Conservation (phyloP, 2,797 vertebrate genomes). For the Urocyon cinereoargenteus region DNA sequence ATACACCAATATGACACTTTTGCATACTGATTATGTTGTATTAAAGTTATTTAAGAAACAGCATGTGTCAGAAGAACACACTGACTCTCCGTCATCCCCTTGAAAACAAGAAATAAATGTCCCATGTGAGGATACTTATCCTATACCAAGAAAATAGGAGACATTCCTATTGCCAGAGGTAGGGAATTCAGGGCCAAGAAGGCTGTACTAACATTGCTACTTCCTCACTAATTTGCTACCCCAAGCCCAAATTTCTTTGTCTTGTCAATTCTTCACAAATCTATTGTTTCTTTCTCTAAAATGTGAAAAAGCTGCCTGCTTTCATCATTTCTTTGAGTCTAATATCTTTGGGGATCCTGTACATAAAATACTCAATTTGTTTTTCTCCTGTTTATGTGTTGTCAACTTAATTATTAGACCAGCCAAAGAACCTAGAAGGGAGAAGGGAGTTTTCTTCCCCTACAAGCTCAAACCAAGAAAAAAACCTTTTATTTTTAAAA, state of each 20-base stretch:
- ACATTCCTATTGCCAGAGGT: neutral
- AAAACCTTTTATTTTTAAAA: neutral
- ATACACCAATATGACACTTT: neutral
- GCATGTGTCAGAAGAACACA: neutral
- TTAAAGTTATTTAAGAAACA: neutral
- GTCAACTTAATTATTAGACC: neutral
- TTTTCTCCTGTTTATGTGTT: neutral
- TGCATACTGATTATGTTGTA: neutral
- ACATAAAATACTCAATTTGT: neutral
- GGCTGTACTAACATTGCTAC: neutral
- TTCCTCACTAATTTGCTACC: neutral
- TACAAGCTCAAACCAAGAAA: neutral
- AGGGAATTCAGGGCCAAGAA: neutral
- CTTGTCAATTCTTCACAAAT: neutral
- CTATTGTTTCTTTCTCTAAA: neutral
- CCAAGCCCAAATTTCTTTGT: neutral
- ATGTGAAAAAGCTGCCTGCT: neutral
- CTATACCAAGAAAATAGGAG: neutral
- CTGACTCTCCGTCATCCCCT: neutral
- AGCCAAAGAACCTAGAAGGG: neutral
- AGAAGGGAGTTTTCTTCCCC: neutral
- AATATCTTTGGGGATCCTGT: neutral
- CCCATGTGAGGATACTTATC: neutral
- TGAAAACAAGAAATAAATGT: neutral
- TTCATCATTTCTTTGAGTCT: neutral